Evolutionary conservation across 2,113 vertebrate species (phyloP).

Genomic region (Rhinichthys klamathensis): DNA sequence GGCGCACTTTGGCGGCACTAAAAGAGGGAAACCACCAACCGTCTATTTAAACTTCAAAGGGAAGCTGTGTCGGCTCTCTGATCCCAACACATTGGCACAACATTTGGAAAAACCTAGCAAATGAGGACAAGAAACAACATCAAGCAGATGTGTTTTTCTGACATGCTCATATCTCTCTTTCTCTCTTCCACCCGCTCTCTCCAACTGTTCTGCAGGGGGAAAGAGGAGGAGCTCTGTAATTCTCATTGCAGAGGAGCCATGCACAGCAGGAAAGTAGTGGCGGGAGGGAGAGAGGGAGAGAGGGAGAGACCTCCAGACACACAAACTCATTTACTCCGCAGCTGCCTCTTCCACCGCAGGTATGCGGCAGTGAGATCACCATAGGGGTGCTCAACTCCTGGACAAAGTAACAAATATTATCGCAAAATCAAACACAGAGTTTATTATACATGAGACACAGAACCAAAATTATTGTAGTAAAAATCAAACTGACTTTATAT

Average conservation of each 20-base stretch:
- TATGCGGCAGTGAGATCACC: constrained; percentile 31
- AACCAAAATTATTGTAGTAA: no score
- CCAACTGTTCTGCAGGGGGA: constrained; percentile 34
- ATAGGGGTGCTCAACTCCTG: background rate
- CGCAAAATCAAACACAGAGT: background rate
- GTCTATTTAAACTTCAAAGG: constrained; percentile 54
- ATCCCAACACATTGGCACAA: constrained; percentile 48
- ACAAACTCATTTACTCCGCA: constrained; percentile 39
- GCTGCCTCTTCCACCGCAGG: constrained; percentile 24
- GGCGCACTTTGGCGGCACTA: constrained; percentile 30
- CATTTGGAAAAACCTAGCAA: constrained; percentile 46
- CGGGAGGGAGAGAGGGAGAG: constrained; percentile 46
- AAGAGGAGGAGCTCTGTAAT: constrained; percentile 69
- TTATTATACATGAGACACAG: background rate
- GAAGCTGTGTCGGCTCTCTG: constrained; percentile 43
- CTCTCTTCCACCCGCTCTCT: constrained; percentile 25
- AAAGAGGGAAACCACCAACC: constrained; percentile 39
- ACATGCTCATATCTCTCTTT: constrained; percentile 46
- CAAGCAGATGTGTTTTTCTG: constrained; percentile 54
- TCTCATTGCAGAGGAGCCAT: constrained; percentile 52
- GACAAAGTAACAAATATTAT: background rate
- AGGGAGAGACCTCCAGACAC: constrained; percentile 48
- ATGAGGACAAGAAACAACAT: constrained; percentile 55
- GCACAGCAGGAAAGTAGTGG: constrained; percentile 63
- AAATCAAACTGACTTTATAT: no score